Conservation (phyloP, 2,888 invertebrate genomes). For the Panzeria rudis region DNA sequence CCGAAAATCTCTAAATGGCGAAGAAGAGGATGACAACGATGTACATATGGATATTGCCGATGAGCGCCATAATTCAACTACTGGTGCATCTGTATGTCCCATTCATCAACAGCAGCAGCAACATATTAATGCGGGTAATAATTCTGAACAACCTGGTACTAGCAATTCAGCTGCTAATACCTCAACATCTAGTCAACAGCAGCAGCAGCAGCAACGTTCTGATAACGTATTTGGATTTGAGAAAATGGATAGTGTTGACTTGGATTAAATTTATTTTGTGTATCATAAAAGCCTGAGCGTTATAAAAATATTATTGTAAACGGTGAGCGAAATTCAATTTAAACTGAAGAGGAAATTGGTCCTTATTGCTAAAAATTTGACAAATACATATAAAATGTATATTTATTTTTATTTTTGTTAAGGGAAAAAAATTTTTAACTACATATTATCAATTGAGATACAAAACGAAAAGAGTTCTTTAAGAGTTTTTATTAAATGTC, state of each 20-base stretch:
- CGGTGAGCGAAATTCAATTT: conserved; percentile 17
- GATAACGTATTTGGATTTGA: conserved; percentile 81
- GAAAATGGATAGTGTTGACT: conserved; percentile 81
- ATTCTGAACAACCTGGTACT: conserved; percentile 65
- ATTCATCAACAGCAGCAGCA: conserved; percentile 73
- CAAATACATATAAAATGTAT: background rate
- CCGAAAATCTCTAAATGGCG: conserved; percentile 86
- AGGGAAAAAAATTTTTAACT: background rate
- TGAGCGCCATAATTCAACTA: conserved; percentile 52
- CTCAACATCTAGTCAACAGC: conserved; percentile 72
- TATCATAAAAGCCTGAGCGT: conserved; percentile 9
- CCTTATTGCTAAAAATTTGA: conserved; percentile 2
- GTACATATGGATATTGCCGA: conserved; percentile 62
- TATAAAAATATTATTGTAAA: conserved; percentile 21
- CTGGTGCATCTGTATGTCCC: conserved; percentile 59
- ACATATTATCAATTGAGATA: background rate
- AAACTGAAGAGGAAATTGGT: background rate
- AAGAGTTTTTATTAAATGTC: background rate
- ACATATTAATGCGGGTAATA: conserved; percentile 62
- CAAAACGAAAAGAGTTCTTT: background rate
- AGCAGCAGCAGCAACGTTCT: conserved; percentile 73
- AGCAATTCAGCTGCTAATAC: conserved; percentile 56
- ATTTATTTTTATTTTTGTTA: background rate
- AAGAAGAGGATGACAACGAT: conserved; percentile 77
- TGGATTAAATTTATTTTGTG: conserved; percentile 76